Evolutionary conservation across 2,113 vertebrate species (phyloP).

Genomic region (Campylorhamphus procurvoides): DNA sequence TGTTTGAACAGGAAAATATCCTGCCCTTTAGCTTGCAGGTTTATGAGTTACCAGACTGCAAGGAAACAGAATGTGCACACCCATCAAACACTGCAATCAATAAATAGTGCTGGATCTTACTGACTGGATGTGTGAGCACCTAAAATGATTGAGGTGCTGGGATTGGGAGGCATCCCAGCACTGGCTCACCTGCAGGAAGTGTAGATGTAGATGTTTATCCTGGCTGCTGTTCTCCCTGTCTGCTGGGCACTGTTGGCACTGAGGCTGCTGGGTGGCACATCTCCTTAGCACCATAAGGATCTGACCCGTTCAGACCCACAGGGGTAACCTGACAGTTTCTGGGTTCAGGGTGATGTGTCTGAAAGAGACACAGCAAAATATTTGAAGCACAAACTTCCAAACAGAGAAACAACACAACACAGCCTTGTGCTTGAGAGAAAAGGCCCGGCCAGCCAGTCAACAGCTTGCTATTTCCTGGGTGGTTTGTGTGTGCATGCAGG

Average conservation of each 20-base stretch:
- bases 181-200: neutral
- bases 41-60: neutral
- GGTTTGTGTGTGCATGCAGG: neutral
- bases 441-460: neutral
- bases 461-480: conserved; percentile 28
- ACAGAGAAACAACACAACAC: accelerated
- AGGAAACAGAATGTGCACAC: neutral
- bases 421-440: neutral
- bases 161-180: neutral
- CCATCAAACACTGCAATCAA: neutral
- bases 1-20: neutral
- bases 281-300: accelerated
- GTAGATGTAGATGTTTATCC: too few relatives aligned
- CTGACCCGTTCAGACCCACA: neutral
- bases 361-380: neutral
- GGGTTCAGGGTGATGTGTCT: neutral
- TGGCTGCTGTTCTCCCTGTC: neutral
- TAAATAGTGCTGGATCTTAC: neutral
- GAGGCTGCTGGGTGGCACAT: neutral
- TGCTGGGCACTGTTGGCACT: neutral
- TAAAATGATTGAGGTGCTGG: neutral
- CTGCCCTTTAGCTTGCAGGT: neutral
- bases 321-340: neutral
- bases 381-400: neutral
- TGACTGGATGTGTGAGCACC: neutral